Base-by-base conservation (phyloP, 2,113 vertebrate species). In the Astur gentilis region DNA sequence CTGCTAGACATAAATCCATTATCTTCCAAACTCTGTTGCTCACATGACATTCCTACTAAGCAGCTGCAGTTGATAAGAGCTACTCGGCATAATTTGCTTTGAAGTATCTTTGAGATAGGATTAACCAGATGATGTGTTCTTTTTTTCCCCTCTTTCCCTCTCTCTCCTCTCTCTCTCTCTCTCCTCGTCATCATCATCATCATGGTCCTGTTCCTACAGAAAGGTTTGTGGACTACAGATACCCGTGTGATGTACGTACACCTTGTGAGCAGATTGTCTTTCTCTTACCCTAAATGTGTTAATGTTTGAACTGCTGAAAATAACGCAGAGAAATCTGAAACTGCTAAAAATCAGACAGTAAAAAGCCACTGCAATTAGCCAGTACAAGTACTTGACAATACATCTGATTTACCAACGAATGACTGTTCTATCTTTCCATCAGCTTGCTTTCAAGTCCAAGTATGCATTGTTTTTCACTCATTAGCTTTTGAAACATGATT, bases 31-130 rank as follows among this genome's bases (percentile, higher is more conserved):
- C 90, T 47, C 34, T 85, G 62, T 70, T 90, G 80, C 89, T 96
- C 75, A 55, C 69, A 87, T 93, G 84, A 96, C 96, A 92, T 96
- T 95, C 84, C 77, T 96, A 87, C 80, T 93, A 91, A 97, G 94
- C 97, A 98, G 97, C 97, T 98, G 97, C 95, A 97, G 66, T 92
- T 95, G 94, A 94, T 97, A 97, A 97, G 89, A 64, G 54, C 78
- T 86, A 87, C 85, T 96, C 90, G 77, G 90, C 78, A 65, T 83
- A 90, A 96, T 96, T 91, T 89, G 49, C 93, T 98, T 97, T 93
- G 96, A 97, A 96, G 93, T 87, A 80, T 58, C 89, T 92, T 92
- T 77, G 86, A 96, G 80, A 97, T 83, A 85, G 49, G 60, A 96
- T 95, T 91, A 95, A 83, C 83, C 66, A 78, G 84, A 92, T 61